Evolutionary conservation across 2,888 invertebrate genomes (phyloP).

Genomic region (Actias luna): DNA sequence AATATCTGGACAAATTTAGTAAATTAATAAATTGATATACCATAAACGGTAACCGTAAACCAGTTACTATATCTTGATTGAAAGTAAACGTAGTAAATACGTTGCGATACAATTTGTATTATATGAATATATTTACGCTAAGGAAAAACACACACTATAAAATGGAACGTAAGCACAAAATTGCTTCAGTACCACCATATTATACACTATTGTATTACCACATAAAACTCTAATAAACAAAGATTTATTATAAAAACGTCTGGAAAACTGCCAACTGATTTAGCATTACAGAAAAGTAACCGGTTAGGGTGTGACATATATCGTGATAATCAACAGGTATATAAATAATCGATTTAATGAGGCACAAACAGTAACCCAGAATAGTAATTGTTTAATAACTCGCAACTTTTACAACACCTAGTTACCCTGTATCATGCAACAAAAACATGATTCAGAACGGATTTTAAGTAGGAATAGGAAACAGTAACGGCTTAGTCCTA

Average conservation of each 20-base stretch:
- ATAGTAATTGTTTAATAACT: conserved; percentile 43
- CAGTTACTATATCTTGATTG: background rate
- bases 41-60: background rate
- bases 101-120: background rate
- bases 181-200: background rate
- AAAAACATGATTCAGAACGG: conserved; percentile 44
- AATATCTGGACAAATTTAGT: background rate
- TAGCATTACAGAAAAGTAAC: background rate
- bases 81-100: background rate
- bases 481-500: too few relatives aligned
- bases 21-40: background rate
- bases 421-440: conserved; percentile 46
- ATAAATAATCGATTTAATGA: conserved; percentile 42
- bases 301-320: background rate
- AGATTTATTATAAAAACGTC: conserved; percentile 5
- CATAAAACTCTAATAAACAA: conserved; percentile 1
- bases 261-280: conserved; percentile 4
- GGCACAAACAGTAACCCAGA: conserved; percentile 18
- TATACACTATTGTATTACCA: background rate
- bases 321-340: conserved; percentile 38
- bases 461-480: too few relatives aligned
- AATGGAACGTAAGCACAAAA: background rate
- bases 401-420: conserved; percentile 38
- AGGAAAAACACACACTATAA: background rate
- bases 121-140: background rate